These are phyloP conservation scores for Rhorus exstirpatorius DNA, from an alignment of 2,888 invertebrate genomes.

Conservation along the genomic window DNA sequence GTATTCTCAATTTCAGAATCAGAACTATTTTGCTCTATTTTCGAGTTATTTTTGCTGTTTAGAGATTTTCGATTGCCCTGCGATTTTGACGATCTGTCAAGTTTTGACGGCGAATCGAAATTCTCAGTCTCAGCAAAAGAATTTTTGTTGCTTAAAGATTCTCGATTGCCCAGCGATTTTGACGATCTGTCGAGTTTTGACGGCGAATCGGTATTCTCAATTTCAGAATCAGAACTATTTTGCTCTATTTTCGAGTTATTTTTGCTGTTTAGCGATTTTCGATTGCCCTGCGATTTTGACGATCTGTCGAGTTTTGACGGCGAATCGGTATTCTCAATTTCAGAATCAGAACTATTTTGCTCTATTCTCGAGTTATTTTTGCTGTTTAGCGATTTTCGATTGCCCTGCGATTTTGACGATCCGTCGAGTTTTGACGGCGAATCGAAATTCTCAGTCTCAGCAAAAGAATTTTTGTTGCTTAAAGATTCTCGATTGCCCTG, in stretches of 20 bases:
- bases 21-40: neutral
- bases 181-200: slow-evolving; percentile 8
- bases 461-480: neutral
- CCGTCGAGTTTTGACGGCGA: neutral
- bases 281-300: neutral
- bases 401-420: slow-evolving; percentile 13
- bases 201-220: neutral
- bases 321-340: neutral
- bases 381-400: neutral
- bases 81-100: slow-evolving; percentile 17
- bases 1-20: neutral
- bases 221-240: slow-evolving; percentile 5
- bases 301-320: neutral
- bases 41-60: slow-evolving; percentile 1
- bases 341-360: neutral
- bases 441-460: neutral
- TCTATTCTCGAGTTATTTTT: neutral
- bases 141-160: neutral
- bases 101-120: neutral
- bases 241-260: slow-evolving; percentile 16
- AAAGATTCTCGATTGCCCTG: neutral
- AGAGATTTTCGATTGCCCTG: neutral
- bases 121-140: neutral
- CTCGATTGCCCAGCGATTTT: slow-evolving; percentile 10
- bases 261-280: slow-evolving; percentile 25